Conservation (phyloP, 2,888 invertebrate species). For the Trissonchulus latispiculum region DNA sequence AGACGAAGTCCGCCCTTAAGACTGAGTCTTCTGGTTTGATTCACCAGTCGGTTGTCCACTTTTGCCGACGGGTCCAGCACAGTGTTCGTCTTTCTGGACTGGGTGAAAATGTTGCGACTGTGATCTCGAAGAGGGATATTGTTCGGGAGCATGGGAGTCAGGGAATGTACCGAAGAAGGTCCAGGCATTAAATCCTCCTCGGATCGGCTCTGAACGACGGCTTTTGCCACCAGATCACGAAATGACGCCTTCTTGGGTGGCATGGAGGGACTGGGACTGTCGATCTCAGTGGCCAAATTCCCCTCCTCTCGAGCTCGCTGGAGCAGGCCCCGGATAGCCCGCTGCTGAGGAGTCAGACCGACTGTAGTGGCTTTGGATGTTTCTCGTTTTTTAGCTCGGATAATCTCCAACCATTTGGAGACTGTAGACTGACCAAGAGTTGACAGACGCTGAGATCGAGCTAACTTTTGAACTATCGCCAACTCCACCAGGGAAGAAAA, state of each 20-base stretch:
- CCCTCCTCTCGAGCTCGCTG: not conserved
- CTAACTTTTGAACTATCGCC: slow-evolving; percentile 5
- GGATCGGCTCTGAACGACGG: no score
- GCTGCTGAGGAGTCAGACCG: not conserved
- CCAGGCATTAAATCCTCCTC: no score
- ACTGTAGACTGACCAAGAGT: slow-evolving; percentile 2
- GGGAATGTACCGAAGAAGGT: no score
- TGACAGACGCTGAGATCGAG: not conserved
- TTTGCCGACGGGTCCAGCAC: not conserved
- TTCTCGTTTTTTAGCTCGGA: not conserved
- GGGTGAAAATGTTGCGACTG: not conserved
- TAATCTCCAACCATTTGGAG: slow-evolving; percentile 9
- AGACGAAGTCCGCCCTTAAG: no score
- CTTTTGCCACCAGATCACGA: no score
- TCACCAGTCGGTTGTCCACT: not conserved
- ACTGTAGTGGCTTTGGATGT: not conserved
- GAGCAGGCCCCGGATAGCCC: not conserved
- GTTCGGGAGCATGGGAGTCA: not conserved
- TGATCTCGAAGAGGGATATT: no score
- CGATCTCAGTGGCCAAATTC: not conserved
- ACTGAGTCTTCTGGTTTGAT: no score
- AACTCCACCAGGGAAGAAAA: slow-evolving; percentile 13
- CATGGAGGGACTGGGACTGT: not conserved
- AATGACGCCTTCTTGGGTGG: not conserved
- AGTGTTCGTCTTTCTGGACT: not conserved